Conservation (phyloP, 2,888 invertebrate genomes). For the Rapana venosa region DNA sequence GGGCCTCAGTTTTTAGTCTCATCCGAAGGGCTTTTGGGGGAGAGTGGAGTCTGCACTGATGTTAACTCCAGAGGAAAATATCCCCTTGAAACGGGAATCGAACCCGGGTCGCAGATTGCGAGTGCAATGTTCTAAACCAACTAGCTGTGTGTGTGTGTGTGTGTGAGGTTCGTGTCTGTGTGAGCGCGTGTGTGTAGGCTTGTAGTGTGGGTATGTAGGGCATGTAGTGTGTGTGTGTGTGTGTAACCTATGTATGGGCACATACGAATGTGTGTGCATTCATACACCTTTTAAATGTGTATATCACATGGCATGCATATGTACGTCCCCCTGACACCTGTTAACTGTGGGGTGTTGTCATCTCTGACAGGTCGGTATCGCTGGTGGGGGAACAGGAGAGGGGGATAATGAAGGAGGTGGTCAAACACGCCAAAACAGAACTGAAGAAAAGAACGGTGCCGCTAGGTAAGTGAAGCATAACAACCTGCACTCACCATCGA, state of each 20-base stretch:
- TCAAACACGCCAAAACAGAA: conserved; percentile 89
- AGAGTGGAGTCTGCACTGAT: too few relatives aligned
- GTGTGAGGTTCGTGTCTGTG: too few relatives aligned
- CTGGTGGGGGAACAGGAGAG: conserved; percentile 96
- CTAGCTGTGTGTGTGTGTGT: too few relatives aligned
- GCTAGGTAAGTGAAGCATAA: conserved; percentile 80
- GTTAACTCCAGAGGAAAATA: too few relatives aligned
- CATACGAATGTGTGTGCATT: not conserved
- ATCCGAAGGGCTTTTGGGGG: too few relatives aligned
- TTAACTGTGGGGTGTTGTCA: not conserved
- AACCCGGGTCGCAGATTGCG: too few relatives aligned
- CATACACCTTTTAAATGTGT: not conserved
- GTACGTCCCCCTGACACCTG: not conserved
- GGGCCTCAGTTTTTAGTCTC: too few relatives aligned
- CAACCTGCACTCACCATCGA: too few relatives aligned
- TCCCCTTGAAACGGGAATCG: too few relatives aligned
- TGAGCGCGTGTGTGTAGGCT: too few relatives aligned
- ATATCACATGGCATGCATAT: not conserved
- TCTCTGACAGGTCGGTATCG: conserved; percentile 86
- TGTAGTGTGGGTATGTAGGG: too few relatives aligned
- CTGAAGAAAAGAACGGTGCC: conserved; percentile 93
- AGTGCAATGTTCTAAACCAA: too few relatives aligned
- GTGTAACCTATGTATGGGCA: not conserved
- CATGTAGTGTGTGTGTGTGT: not conserved
- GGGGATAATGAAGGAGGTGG: conserved; percentile 92